Conservation (phyloP, 2,888 invertebrate species). For the Phaedon cochleariae region DNA sequence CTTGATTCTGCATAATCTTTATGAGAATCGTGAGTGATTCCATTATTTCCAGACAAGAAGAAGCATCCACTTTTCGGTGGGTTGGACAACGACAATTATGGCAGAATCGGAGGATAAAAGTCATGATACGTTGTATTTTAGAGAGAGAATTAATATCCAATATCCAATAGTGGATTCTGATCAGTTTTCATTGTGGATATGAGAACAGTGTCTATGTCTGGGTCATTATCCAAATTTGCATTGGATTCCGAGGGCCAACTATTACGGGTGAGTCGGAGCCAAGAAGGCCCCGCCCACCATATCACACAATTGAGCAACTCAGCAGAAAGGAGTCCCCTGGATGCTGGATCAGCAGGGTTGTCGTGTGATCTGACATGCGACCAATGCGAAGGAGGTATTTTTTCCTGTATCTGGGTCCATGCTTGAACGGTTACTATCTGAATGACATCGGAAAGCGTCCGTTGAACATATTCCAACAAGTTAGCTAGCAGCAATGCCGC, state of each 20-base stretch:
- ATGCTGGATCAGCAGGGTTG: constrained; percentile 1
- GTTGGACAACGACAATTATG: too few relatives aligned
- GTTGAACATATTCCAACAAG: background rate
- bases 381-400: background rate
- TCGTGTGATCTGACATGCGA: background rate
- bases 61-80: background rate
- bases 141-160: too few relatives aligned
- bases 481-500: background rate
- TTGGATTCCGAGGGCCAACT: background rate
- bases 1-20: background rate
- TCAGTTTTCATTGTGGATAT: background rate
- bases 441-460: too few relatives aligned
- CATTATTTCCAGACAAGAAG: background rate
- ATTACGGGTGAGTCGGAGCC: background rate
- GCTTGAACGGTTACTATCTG: too few relatives aligned
- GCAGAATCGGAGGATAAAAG: too few relatives aligned
- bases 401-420: background rate
- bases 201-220: too few relatives aligned
- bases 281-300: constrained; percentile 1
- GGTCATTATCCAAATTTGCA: background rate
- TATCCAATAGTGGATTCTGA: background rate
- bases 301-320: background rate
- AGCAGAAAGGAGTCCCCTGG: background rate
- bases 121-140: too few relatives aligned
- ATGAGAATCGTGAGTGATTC: background rate